Evolutionary conservation across 2,888 invertebrate species (phyloP).

Genomic region (Tipula lateralis): DNA sequence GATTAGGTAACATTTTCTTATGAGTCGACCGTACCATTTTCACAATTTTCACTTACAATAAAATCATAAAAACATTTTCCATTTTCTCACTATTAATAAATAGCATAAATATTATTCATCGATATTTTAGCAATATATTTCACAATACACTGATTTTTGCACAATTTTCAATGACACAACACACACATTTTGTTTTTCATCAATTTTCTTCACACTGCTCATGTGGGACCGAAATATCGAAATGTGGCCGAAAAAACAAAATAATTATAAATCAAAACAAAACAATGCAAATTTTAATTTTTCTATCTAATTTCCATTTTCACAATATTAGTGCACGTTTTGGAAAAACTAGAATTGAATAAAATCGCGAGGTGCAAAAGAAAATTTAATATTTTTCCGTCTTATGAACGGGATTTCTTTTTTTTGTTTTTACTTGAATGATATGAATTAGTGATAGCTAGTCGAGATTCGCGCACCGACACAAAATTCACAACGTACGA

Average conservation of each 20-base stretch:
- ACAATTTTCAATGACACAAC: not conserved
- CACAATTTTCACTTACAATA: not conserved
- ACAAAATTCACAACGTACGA: not conserved
- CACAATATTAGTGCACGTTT: not conserved
- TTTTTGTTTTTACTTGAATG: not conserved
- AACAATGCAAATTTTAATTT: not conserved
- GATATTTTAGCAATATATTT: too few species aligned
- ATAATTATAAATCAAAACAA: not conserved
- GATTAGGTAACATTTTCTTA: not conserved
- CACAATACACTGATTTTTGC: not conserved
- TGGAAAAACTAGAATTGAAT: not conserved
- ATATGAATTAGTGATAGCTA: not conserved
- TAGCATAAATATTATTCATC: not conserved
- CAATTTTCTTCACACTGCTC: not conserved
- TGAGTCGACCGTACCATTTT: not conserved
- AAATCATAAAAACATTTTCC: not conserved
- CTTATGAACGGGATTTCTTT: not conserved
- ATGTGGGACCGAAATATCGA: not conserved
- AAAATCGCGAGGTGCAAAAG: not conserved
- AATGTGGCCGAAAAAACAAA: too few species aligned
- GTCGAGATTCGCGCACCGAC: not conserved
- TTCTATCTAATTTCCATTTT: not conserved
- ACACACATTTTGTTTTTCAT: not conserved
- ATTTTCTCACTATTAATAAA: not conserved
- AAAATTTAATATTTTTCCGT: not conserved